Percentiles rank a stretch among this genome's conserved stretches.
These are phyloP conservation scores for Hoplias malabaricus DNA, from an alignment of 2,113 vertebrate genomes.

Conservation along the genomic window DNA sequence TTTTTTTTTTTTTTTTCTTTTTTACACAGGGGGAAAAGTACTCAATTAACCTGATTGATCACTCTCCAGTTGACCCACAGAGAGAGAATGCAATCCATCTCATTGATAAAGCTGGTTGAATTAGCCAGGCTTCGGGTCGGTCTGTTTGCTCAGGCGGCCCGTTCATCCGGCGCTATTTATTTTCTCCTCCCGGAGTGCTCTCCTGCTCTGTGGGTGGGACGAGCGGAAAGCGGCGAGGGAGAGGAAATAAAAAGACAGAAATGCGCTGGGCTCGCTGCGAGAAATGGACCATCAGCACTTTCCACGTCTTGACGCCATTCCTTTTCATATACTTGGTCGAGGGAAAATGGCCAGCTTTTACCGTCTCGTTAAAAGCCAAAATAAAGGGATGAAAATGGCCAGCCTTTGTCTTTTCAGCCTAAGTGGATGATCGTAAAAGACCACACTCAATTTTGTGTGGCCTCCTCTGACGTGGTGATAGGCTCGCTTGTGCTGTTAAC, in stretches of 20 bases:
- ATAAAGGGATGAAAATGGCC: constrained; percentile 17
- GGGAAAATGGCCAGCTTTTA: constrained; percentile 15
- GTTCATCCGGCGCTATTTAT: constrained; percentile 26
- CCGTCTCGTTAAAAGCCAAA: constrained; percentile 20
- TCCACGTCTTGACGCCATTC: neutral
- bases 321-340: neutral
- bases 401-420: neutral
- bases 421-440: neutral
- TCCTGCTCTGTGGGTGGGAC: constrained; percentile 31
- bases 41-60: constrained; percentile 57
- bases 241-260: neutral
- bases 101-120: constrained; percentile 44
- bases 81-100: constrained; percentile 44
- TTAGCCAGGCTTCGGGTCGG: constrained; percentile 19
- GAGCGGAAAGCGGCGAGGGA: neutral
- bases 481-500: neutral
- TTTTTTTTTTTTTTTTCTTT: too few species aligned
- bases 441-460: neutral
- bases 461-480: neutral
- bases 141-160: constrained; percentile 7
- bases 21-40: constrained; percentile 19
- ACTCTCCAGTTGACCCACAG: constrained; percentile 28
- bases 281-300: constrained; percentile 30
- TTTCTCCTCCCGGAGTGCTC: constrained; percentile 40
- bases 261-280: neutral